These are phyloP conservation scores for Melieria picta DNA, from an alignment of 2,888 invertebrate species.

Conservation along the genomic window DNA sequence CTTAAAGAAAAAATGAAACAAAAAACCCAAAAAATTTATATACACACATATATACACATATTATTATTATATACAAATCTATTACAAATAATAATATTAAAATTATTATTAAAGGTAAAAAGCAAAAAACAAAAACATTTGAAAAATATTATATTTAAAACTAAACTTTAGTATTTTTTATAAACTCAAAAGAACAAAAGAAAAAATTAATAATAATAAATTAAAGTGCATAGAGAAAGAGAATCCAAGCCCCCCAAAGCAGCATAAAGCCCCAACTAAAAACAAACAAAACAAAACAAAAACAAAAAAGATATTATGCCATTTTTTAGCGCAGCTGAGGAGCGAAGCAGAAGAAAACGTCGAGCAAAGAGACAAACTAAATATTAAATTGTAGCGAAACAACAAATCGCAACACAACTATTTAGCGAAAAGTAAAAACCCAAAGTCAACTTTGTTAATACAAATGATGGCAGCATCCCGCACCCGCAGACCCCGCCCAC, in stretches of 20 bases:
- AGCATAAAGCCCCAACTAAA: not conserved
- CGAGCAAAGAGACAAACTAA: no score
- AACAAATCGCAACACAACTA: no score
- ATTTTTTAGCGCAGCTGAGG: constrained; percentile 14
- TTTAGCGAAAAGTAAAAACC: no score
- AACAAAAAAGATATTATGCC: constrained; percentile 8
- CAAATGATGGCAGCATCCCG: no score
- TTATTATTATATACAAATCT: constrained; percentile 32
- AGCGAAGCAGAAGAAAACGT: not conserved
- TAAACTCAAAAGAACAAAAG: constrained; percentile 19
- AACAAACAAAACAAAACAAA: constrained; percentile 13
- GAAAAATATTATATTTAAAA: constrained; percentile 29
- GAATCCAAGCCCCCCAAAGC: not conserved
- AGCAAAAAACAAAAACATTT: constrained; percentile 9
- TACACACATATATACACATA: constrained; percentile 37
- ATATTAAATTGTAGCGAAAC: no score
- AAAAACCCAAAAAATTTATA: constrained; percentile 33
- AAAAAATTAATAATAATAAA: constrained; percentile 13
- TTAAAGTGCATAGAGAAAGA: constrained; percentile 6
- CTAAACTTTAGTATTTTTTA: constrained; percentile 37
- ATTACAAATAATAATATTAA: constrained; percentile 22
- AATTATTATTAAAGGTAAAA: constrained; percentile 16
- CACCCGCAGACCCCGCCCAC: no score
- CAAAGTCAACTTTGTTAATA: no score
- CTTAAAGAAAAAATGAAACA: constrained; percentile 14